phyloP scores from a whole-genome alignment of 2,113 vertebrate genomes.

The Bostrychus sinensis region DNA sequence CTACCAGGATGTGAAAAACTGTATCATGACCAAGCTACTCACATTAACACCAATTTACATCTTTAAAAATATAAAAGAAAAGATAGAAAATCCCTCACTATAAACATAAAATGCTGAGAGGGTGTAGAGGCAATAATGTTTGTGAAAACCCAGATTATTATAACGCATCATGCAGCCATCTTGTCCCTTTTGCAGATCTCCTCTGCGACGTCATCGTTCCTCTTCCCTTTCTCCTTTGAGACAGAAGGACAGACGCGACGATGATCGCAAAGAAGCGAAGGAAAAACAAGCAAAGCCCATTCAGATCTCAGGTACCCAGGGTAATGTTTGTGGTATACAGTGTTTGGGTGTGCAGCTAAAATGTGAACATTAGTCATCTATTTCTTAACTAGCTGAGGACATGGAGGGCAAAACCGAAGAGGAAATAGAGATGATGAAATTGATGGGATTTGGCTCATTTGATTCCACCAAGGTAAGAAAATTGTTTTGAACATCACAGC shows the following conservation, averaged over 20 bases:
- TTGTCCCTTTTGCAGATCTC: constrained; percentile 80
- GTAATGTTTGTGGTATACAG: too few species aligned
- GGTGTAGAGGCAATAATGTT: neutral
- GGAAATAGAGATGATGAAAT: constrained; percentile 99
- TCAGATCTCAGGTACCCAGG: constrained; percentile 87
- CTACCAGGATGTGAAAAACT: too few species aligned
- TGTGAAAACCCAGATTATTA: constrained; percentile 4
- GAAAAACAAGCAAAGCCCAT: constrained; percentile 83
- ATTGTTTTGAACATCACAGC: constrained; percentile 7
- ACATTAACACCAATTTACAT: too few species aligned
- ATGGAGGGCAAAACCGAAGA: constrained; percentile 95
- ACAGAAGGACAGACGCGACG: constrained; percentile 89
- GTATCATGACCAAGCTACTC: too few species aligned
- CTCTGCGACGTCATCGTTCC: constrained; percentile 85
- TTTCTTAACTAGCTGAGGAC: constrained; percentile 86
- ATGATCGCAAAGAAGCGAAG: constrained; percentile 83
- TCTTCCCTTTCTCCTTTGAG: constrained; percentile 85
- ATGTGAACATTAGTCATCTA: too few species aligned
- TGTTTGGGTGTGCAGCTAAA: too few species aligned
- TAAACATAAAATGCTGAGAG: too few species aligned
- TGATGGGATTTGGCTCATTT: constrained; percentile 92
- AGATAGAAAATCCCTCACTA: too few species aligned
- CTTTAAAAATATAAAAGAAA: too few species aligned
- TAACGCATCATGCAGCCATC: constrained; percentile 43
- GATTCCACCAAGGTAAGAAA: constrained; percentile 88